phyloP scores from a whole-genome alignment of 2,888 invertebrate species.

The Rotaria socialis region DNA sequence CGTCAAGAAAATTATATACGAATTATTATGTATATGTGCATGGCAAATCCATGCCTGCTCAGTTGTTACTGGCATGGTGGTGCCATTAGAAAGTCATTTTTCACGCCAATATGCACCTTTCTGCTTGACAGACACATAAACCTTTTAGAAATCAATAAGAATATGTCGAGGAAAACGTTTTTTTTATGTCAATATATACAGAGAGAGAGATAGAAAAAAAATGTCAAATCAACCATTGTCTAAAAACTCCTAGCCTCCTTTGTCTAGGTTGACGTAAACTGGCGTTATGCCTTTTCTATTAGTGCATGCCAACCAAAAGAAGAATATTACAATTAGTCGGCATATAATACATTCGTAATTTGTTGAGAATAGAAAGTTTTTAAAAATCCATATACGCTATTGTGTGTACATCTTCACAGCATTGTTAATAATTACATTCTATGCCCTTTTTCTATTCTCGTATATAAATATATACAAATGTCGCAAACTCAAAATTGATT shows the following conservation, averaged over 20 bases:
- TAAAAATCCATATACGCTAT: background rate
- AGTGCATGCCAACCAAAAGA: background rate
- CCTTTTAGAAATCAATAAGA: slow-evolving; percentile 11
- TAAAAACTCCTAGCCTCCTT: background rate
- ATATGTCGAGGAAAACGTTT: background rate
- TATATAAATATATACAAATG: background rate
- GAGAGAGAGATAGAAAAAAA: background rate
- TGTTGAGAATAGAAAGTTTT: background rate
- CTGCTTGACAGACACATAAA: slow-evolving; percentile 23
- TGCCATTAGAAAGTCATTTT: slow-evolving; percentile 27
- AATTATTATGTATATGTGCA: background rate
- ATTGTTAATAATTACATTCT: background rate
- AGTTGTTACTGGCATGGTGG: background rate
- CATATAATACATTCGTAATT: background rate
- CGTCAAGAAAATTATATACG: slow-evolving; percentile 29
- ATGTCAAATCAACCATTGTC: background rate
- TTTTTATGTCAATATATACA: background rate
- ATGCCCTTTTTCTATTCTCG: background rate
- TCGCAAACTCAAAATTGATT: background rate
- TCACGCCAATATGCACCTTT: slow-evolving; percentile 36
- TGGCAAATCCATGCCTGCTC: slow-evolving; percentile 13
- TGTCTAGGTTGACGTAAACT: background rate
- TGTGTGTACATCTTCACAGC: no score
- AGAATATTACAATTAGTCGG: background rate
- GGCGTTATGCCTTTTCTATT: background rate